These are phyloP conservation scores for Trachelus tabidus DNA, from an alignment of 2,888 invertebrate genomes.

Conservation along the genomic window DNA sequence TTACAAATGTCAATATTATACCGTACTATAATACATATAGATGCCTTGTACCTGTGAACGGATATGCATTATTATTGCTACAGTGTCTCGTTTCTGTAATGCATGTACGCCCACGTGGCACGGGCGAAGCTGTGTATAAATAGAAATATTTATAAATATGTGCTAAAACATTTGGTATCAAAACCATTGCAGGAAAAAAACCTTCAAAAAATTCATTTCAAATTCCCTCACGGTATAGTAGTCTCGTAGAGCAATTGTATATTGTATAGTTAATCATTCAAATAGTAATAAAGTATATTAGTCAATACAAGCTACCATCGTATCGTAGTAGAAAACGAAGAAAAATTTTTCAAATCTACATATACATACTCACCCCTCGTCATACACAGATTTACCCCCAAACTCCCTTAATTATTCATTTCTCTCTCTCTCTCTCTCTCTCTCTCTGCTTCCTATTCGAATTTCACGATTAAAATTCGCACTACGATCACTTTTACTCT, in stretches of 20 bases:
- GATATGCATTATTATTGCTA: not conserved
- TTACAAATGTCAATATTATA: constrained; percentile 44
- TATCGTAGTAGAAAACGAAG: not conserved
- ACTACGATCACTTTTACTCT: not conserved
- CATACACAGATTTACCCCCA: not conserved
- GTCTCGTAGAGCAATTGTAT: not conserved
- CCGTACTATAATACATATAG: constrained; percentile 22
- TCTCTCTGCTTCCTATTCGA: not conserved
- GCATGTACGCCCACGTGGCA: not conserved
- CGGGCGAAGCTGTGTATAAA: constrained; percentile 46
- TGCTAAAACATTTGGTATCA: constrained; percentile 57
- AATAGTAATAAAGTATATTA: not conserved
- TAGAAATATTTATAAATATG: constrained; percentile 51
- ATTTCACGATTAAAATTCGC: not conserved
- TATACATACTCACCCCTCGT: not conserved
- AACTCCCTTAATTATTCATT: not conserved
- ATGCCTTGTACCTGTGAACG: constrained; percentile 15
- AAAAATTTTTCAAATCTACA: not conserved
- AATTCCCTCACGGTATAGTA: constrained; percentile 10
- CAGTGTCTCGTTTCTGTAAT: not conserved
- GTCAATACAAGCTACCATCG: not conserved
- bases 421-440: not conserved
- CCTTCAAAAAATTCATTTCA: constrained; percentile 28
- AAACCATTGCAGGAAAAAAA: constrained; percentile 53
- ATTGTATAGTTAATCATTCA: not conserved